phyloP scores from a whole-genome alignment of 2,113 vertebrate species.

The Emydocephalus ijimae region DNA sequence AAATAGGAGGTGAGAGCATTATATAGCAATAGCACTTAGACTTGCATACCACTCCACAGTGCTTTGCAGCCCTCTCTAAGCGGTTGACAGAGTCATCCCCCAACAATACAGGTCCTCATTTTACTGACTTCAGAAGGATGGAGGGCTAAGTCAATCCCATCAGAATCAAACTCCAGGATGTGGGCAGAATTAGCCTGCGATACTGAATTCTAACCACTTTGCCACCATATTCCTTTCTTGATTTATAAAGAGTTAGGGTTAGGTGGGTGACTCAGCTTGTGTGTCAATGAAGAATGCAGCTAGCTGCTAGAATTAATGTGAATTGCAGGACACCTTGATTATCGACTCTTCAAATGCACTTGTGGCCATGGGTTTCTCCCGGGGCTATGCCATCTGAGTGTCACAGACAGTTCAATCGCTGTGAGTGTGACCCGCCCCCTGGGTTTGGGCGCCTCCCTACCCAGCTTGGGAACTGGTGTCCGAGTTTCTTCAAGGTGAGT shows the following conservation, averaged over 20 bases:
- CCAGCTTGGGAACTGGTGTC: background rate
- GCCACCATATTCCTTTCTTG: background rate
- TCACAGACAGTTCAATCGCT: background rate
- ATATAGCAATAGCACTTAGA: background rate
- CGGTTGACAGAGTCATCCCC: background rate
- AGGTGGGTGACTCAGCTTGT: conserved; percentile 59
- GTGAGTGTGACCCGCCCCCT: no score
- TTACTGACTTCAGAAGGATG: no score
- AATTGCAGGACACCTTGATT: conserved; percentile 34
- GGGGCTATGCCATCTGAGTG: background rate
- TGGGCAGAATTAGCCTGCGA: no score
- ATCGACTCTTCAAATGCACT: conserved; percentile 47
- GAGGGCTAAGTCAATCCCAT: no score
- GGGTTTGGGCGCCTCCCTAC: background rate
- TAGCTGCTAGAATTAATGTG: conserved; percentile 47
- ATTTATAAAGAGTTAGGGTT: background rate
- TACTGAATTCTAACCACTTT: no score
- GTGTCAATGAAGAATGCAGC: conserved; percentile 67
- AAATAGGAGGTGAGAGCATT: background rate
- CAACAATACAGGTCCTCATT: no score
- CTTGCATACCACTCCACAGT: background rate
- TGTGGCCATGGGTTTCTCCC: background rate
- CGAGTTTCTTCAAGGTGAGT: background rate
- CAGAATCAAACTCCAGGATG: no score
- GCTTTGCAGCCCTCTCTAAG: background rate